Base-by-base conservation (phyloP, 1,140 invertebrate species). In the Aphidius ervi region DNA sequence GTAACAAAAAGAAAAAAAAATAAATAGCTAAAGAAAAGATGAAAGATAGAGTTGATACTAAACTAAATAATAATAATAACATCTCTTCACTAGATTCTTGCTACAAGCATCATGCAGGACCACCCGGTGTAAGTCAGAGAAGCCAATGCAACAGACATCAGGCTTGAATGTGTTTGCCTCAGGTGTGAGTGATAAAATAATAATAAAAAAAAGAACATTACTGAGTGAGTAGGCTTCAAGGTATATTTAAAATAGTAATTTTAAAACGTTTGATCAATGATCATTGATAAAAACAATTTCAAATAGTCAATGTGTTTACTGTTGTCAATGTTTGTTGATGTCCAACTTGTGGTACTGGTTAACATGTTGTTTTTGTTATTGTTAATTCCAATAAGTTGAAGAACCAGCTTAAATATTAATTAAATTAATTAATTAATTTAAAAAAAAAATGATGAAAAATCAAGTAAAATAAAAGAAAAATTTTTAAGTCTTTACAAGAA, bases 11-110 rank as follows among this genome's bases (percentile, higher is more conserved):
- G 2, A 31, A 16, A 63, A 64, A 61, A 71, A 60, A 64, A 63
- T 62, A 69, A 61, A 70, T 16, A 16, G 16, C 16, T 16, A 16
- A 16, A 1, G 16, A 68, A 63, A 65, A 76, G 74, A 77, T 75
- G 75, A 71, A 68, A 78, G 75, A 77, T 76, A 75, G 71, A 77
- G 58, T 57, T 70, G 67, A 65, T 70, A 48, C 68, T 71, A 76
- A 77, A 76, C 76, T 77, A 78, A 78, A 78, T 78, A 77, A 78
- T 77, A 78, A 78, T 72, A 74, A 74, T 71, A 65, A 59, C 58
- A 46, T 60, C 41, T 40, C 57, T 50, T 52, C 46, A 53, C 58
- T 43, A 47, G 40, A 46, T 52, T 41, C 49, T 57, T 54, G 54
- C 41, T 50, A 20, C 42, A 42, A 53, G 56, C 56, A 31, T 62